Base-by-base conservation (phyloP, 2,797 vertebrate genomes). In the Chromobotia macracanthus region DNA sequence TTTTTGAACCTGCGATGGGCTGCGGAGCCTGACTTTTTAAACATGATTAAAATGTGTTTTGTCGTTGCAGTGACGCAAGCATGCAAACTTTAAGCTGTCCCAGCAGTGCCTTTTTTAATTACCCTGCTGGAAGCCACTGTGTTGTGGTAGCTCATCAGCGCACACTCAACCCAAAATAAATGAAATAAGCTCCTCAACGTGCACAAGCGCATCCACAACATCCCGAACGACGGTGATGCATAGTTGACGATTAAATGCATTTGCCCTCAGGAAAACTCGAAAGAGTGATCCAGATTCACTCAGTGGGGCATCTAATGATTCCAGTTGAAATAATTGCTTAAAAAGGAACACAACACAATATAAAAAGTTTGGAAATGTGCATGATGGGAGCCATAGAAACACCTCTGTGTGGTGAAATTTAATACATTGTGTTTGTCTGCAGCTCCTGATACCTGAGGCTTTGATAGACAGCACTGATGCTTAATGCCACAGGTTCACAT, bases 41-140 rank as follows among this genome's bases (percentile, higher is more conserved):
- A 91, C 91, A 89, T 86, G 88, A 92, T 92, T 92, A 87, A 90
- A 91, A 89, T 87, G 83, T 84, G 84, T 87, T 90, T 90, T 84
- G 75, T 50, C 16, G 66, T 83, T 69, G 66, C 72, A 1, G 76
- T 56, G 87, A 79, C 79, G 80, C 3, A 50, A 84, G 64, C 77
- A 68, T 21, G 86, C 84, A 75, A 84, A 89, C 84, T 89, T 87
- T 77, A 77, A 84, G 84, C 84, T 12, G 11, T 89, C 87, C 83
- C 85, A 75, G 80, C 77, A 78, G 87, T 88, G 87, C 55, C 60
- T 78, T 85, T 88, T 91, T 89, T 90, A 91, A 92, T 92, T 87
- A 88, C 44, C 21, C 77, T 74, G 71, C 85, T 86, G 83, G 64
- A 84, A 69, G 25, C 48, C 65, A 83, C 0, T 51, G 46, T 64